Conservation (phyloP, 30 jellyfish, hydroid and myxozoan genomes). For the Cassiopea xamachana region DNA sequence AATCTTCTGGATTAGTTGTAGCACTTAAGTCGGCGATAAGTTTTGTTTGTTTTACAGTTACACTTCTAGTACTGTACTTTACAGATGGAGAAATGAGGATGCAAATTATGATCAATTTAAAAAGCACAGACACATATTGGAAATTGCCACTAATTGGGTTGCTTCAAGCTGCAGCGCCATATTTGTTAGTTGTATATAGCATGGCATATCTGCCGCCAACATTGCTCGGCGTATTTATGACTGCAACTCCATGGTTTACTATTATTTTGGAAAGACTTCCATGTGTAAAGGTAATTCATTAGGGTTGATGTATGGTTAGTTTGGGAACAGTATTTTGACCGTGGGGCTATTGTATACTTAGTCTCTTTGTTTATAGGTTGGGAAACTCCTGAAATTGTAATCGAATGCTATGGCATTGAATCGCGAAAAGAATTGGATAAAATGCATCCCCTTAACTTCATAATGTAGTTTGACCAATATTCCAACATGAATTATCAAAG, state of each 20-base stretch:
- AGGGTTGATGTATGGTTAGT: no score
- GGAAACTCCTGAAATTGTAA: no score
- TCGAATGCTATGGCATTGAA: no score
- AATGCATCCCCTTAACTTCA: no score
- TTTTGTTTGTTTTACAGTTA: constrained; percentile 26
- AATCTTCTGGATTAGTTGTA: constrained; percentile 79
- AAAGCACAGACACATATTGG: constrained; percentile 65
- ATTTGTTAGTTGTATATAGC: constrained; percentile 70
- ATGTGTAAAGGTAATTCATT: constrained; percentile 58
- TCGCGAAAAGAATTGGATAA: no score
- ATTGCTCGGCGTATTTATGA: constrained; percentile 80
- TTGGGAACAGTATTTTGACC: no score
- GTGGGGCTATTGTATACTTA: no score
- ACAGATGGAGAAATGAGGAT: constrained; percentile 25
- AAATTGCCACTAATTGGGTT: constrained; percentile 64
- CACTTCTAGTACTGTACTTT: neutral
- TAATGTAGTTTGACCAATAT: no score
- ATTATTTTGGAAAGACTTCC: constrained; percentile 69
- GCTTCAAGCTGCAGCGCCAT: constrained; percentile 81
- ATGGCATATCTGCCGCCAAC: constrained; percentile 81
- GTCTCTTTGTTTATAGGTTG: no score
- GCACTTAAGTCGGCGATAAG: constrained; percentile 68
- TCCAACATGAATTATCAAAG: no score
- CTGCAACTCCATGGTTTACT: constrained; percentile 86
- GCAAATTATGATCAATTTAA: constrained; percentile 47